Evolutionary conservation across 2,888 invertebrate species (phyloP).

Genomic region (Drosophila seclusa): DNA sequence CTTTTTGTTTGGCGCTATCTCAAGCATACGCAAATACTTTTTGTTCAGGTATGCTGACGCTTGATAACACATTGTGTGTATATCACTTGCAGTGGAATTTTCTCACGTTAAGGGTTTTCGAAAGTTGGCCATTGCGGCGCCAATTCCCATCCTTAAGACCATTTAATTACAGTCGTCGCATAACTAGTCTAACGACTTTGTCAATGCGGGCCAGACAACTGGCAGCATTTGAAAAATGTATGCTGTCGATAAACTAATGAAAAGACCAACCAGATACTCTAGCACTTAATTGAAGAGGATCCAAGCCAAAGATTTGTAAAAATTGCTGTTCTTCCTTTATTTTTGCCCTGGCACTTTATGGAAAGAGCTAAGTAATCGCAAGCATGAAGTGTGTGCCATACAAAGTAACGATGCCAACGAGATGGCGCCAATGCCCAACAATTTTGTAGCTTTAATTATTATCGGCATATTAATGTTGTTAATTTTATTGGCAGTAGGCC

Average conservation of each 20-base stretch:
- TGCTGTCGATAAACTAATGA: conserved; percentile 77
- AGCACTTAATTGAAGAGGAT: conserved; percentile 69
- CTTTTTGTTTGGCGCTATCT: conserved; percentile 71
- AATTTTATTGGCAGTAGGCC: conserved; percentile 1
- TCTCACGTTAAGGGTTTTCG: conserved; percentile 72
- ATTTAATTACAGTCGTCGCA: conserved; percentile 63
- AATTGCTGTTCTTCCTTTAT: conserved; percentile 15
- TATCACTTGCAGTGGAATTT: conserved; percentile 72
- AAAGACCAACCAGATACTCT: conserved; percentile 64
- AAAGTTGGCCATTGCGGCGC: conserved; percentile 46
- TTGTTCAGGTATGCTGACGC: conserved; percentile 70
- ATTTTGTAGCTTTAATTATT: conserved; percentile 31
- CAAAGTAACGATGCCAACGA: conserved; percentile 33
- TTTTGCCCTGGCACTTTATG: conserved; percentile 20
- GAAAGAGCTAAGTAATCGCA: conserved; percentile 24
- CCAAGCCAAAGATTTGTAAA: conserved; percentile 53
- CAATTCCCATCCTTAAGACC: conserved; percentile 41
- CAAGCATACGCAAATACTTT: conserved; percentile 75
- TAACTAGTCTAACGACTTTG: conserved; percentile 61
- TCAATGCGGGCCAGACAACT: conserved; percentile 15
- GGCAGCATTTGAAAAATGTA: conserved; percentile 70
- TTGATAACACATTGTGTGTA: conserved; percentile 71
- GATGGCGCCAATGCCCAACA: conserved; percentile 13
- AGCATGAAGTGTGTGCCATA: conserved; percentile 46
- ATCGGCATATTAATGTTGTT: conserved; percentile 33